Conservation (phyloP, 2,888 invertebrate species). For the Malachius bipustulatus region DNA sequence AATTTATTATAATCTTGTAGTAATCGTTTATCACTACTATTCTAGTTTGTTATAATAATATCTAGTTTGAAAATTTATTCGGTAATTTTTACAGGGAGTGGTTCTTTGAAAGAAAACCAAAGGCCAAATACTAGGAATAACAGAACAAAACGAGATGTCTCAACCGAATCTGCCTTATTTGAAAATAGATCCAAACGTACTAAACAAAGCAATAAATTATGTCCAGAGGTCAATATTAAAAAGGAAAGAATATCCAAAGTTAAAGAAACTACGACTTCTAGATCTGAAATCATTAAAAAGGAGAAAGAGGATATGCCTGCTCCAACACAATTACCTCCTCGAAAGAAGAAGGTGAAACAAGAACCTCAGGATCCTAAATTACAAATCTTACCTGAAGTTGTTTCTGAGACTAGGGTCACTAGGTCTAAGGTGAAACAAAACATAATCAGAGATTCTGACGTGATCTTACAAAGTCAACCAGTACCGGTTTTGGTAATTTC, state of each 20-base stretch:
- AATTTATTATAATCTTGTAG: no score
- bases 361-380: no score
- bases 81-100: neutral
- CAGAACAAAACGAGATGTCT: neutral
- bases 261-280: no score
- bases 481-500: slow-evolving; percentile 21
- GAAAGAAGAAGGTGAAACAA: slow-evolving; percentile 20
- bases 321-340: slow-evolving; percentile 22
- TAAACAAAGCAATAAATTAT: neutral
- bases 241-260: neutral
- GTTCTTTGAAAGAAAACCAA: neutral
- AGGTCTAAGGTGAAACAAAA: slow-evolving; percentile 15
- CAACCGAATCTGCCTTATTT: neutral
- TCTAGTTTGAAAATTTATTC: no score
- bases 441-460: slow-evolving; percentile 22
- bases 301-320: slow-evolving; percentile 24
- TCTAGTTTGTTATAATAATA: no score
- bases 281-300: neutral
- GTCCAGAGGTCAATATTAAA: neutral
- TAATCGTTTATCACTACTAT: no score
- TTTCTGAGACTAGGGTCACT: slow-evolving; percentile 11
- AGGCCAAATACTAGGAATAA: no score
- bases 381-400: no score
- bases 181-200: neutral
- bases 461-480: slow-evolving; percentile 22